Percentiles rank a stretch among this genome's conserved stretches.
These are phyloP conservation scores for Nanorana parkeri DNA, from an alignment of 2,113 vertebrate species.

Conservation along the genomic window DNA sequence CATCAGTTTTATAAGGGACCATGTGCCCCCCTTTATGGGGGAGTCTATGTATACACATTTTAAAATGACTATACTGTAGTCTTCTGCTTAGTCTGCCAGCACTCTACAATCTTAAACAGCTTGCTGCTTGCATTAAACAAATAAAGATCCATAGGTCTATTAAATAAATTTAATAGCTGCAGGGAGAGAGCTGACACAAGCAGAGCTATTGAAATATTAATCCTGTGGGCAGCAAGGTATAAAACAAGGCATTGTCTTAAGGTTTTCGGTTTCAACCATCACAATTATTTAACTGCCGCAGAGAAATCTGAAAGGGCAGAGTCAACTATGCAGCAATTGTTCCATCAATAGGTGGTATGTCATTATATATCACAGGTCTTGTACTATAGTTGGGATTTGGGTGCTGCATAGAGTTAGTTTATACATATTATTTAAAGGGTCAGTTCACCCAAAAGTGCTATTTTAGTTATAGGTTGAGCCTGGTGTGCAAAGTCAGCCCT, in stretches of 20 bases:
- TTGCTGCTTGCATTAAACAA: neutral
- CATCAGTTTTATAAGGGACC: too few relatives aligned
- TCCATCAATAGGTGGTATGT: neutral
- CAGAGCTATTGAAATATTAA: neutral
- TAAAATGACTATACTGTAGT: too few relatives aligned
- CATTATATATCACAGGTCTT: too few relatives aligned
- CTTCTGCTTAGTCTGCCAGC: neutral
- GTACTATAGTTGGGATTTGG: too few relatives aligned
- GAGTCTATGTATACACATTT: too few relatives aligned
- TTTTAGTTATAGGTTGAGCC: too few relatives aligned
- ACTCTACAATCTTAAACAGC: neutral
- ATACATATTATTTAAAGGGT: too few relatives aligned
- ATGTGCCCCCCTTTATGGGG: too few relatives aligned
- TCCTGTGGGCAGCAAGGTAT: neutral
- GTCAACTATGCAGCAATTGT: constrained; percentile 4
- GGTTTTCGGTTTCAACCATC: neutral
- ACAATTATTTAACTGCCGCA: neutral
- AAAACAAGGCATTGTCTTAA: neutral
- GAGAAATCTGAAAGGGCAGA: too few relatives aligned
- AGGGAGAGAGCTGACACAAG: neutral
- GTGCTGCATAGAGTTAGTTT: too few relatives aligned
- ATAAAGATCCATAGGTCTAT: neutral
- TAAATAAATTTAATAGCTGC: neutral
- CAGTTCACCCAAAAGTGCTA: too few relatives aligned
- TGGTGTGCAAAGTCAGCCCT: too few relatives aligned